Conservation (phyloP, 2,113 vertebrate genomes). For the Saimiri boliviensis region DNA sequence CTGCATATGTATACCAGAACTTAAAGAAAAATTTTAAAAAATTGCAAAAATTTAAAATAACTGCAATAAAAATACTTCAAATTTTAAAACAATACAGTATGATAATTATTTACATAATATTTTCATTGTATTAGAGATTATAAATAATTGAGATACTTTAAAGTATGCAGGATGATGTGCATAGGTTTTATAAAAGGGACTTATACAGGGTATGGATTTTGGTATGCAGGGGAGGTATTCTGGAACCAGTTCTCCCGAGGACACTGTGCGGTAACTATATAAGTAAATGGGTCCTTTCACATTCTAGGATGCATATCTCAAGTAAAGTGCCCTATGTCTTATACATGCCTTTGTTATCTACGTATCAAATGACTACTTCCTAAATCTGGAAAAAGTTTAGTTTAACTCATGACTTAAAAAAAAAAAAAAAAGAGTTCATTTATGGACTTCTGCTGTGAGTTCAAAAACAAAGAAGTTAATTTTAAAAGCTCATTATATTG, state of each 20-base stretch:
- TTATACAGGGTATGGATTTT: background rate
- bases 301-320: background rate
- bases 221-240: background rate
- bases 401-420: slow-evolving; percentile 17
- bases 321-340: background rate
- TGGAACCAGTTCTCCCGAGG: background rate
- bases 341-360: background rate
- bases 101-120: background rate
- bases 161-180: background rate
- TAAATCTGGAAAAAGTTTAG: slow-evolving; percentile 42
- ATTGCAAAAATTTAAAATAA: background rate
- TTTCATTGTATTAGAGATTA: background rate
- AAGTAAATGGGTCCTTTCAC: background rate
- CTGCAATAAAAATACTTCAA: background rate
- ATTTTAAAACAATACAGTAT: background rate
- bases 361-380: background rate
- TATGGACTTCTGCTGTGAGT: slow-evolving; percentile 61
- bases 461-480: slow-evolving; percentile 78
- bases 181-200: background rate
- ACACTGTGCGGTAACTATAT: background rate
- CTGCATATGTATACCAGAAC: too few species aligned
- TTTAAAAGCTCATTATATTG: slow-evolving; percentile 79
- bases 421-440: slow-evolving; percentile 47
- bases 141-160: background rate
- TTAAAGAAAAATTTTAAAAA: too few species aligned